phyloP scores from a whole-genome alignment of 1,140 invertebrate species.

The Copidosoma floridanum region DNA sequence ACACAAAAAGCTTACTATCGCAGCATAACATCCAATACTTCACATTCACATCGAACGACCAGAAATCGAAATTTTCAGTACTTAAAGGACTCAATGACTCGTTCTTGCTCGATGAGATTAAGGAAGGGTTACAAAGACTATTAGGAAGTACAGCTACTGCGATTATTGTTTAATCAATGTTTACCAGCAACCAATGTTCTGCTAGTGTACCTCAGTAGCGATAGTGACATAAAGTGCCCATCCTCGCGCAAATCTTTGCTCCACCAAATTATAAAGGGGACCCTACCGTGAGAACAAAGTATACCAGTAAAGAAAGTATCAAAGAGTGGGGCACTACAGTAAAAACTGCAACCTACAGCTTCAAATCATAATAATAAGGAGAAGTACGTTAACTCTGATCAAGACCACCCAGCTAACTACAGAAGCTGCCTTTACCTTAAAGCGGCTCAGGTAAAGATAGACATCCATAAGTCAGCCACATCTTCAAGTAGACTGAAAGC shows the following conservation, averaged over 20 bases:
- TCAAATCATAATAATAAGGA: neutral
- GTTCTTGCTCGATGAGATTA: neutral
- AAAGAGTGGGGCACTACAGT: slow-evolving; percentile 26
- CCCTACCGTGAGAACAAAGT: slow-evolving; percentile 24
- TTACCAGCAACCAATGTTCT: slow-evolving; percentile 24
- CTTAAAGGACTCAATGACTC: slow-evolving; percentile 19
- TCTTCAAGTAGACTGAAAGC: no score
- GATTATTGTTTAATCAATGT: slow-evolving; percentile 25
- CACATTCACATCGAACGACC: no score
- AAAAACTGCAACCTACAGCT: slow-evolving; percentile 25
- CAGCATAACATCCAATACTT: no score
- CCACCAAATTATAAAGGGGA: slow-evolving; percentile 24
- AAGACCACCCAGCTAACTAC: slow-evolving; percentile 17
- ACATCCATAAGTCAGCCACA: no score
- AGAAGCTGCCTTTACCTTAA: slow-evolving; percentile 16
- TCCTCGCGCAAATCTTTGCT: slow-evolving; percentile 18
- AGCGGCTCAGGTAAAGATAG: no score
- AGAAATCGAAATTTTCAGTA: slow-evolving; percentile 13
- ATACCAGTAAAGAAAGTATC: slow-evolving; percentile 34
- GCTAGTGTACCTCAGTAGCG: slow-evolving; percentile 22
- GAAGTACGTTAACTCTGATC: slow-evolving; percentile 19
- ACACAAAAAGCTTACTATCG: no score
- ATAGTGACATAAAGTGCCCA: slow-evolving; percentile 18
- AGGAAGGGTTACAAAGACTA: slow-evolving; percentile 11
- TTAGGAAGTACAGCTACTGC: no score